Percentiles rank a stretch among this genome's conserved stretches.
These are phyloP conservation scores for Sebastes jordani DNA, from an alignment of 2,797 vertebrate species.

Conservation along the genomic window DNA sequence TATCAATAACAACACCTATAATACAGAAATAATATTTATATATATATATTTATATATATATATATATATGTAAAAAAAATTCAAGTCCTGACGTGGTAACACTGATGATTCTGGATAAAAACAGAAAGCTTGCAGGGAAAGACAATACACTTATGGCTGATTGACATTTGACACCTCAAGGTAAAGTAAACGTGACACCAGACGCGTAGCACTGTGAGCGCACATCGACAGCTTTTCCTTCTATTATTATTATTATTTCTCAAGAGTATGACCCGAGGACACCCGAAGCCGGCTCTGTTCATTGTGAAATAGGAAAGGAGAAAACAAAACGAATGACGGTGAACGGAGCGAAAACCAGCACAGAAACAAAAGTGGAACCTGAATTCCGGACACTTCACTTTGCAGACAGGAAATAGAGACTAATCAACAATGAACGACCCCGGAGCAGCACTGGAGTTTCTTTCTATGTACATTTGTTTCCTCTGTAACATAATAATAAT, in stretches of 20 bases:
- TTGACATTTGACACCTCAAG: constrained; percentile 20
- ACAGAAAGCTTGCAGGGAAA: constrained; percentile 44
- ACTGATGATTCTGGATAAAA: constrained; percentile 80
- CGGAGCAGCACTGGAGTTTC: constrained; percentile 71
- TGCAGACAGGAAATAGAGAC: constrained; percentile 44
- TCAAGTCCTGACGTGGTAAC: constrained; percentile 87
- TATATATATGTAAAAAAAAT: constrained; percentile 27
- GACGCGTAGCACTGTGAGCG: not conserved
- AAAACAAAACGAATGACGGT: not conserved
- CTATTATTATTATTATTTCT: constrained; percentile 1
- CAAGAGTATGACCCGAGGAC: not conserved
- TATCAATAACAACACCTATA: constrained; percentile 60
- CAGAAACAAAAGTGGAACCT: constrained; percentile 55
- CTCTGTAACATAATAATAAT: constrained; percentile 62
- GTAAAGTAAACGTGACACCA: constrained; percentile 3
- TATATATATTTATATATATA: not conserved
- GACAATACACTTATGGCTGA: constrained; percentile 41
- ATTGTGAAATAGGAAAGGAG: not conserved
- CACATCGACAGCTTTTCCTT: constrained; percentile 28
- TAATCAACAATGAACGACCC: constrained; percentile 56
- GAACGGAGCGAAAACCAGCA: constrained; percentile 19
- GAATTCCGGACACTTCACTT: constrained; percentile 61
- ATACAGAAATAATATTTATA: constrained; percentile 57
- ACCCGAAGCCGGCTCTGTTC: constrained; percentile 19
- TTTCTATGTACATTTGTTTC: constrained; percentile 73